These are phyloP conservation scores for Ophraella communa DNA, from an alignment of 2,888 invertebrate genomes.

Conservation along the genomic window DNA sequence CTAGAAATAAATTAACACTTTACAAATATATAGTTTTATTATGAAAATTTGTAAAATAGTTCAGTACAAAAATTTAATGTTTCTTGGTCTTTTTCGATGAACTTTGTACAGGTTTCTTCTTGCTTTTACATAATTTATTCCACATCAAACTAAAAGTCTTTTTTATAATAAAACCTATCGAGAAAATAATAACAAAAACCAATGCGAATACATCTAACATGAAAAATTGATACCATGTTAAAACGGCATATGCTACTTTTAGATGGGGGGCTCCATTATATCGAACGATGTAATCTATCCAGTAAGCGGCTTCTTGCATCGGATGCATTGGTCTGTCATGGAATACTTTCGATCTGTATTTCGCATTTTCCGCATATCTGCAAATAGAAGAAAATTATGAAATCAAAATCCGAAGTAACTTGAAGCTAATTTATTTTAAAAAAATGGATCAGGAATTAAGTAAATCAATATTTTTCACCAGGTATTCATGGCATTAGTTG, in stretches of 20 bases:
- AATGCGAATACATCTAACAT: conserved; percentile 35
- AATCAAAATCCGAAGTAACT: background rate
- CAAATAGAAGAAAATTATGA: conserved; percentile 5
- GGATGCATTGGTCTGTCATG: conserved; percentile 36
- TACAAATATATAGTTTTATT: background rate
- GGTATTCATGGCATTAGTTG: too few species aligned
- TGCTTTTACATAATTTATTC: background rate
- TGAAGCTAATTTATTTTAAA: background rate
- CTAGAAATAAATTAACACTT: background rate
- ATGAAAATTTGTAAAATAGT: background rate
- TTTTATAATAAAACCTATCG: background rate
- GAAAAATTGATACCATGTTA: conserved; percentile 41
- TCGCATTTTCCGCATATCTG: conserved; percentile 33
- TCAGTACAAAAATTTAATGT: background rate
- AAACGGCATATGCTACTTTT: conserved; percentile 34
- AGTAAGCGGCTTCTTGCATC: conserved; percentile 36
- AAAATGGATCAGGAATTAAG: too few species aligned
- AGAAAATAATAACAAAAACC: conserved; percentile 3
- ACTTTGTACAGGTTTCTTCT: background rate
- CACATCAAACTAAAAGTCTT: background rate
- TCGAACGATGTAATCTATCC: conserved; percentile 39
- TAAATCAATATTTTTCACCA: too few species aligned
- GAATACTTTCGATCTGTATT: conserved; percentile 32
- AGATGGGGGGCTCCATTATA: conserved; percentile 40
- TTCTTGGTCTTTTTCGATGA: background rate